These are phyloP conservation scores for Tetrao urogallus DNA, from an alignment of 2,113 vertebrate species.

Conservation along the genomic window DNA sequence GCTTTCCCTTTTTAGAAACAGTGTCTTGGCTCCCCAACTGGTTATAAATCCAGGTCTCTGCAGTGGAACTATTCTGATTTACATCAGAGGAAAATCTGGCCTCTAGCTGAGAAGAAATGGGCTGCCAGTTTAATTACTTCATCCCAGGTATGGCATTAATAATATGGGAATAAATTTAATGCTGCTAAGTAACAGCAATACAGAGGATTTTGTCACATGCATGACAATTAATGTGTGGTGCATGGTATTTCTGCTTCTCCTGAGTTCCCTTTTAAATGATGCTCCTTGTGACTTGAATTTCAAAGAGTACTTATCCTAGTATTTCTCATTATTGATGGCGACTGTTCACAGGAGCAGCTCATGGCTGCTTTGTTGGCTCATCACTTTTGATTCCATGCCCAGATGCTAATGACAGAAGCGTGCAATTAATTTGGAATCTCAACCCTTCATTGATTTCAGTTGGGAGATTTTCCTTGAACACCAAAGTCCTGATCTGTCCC, in stretches of 20 bases:
- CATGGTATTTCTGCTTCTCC: neutral
- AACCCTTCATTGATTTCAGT: conserved; percentile 6
- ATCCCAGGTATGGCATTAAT: neutral
- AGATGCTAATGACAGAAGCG: conserved; percentile 31
- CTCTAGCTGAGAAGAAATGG: conserved; percentile 5
- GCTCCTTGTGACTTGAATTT: conserved; percentile 34
- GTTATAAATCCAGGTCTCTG: conserved; percentile 28
- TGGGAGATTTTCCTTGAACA: conserved; percentile 21
- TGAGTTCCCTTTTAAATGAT: conserved; percentile 7
- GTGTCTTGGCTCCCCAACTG: neutral
- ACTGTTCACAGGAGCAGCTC: neutral
- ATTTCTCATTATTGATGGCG: conserved; percentile 37
- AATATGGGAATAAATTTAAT: conserved; percentile 21
- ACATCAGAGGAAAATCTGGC: conserved; percentile 6
- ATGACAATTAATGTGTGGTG: conserved; percentile 29
- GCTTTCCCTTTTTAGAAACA: neutral
- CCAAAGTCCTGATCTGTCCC: neutral
- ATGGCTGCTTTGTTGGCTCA: conserved; percentile 36
- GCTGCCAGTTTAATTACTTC: conserved; percentile 25
- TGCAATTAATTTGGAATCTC: conserved; percentile 55
- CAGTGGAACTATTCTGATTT: conserved; percentile 42
- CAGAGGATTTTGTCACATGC: neutral
- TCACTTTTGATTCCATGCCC: conserved; percentile 48
- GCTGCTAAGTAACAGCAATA: neutral
- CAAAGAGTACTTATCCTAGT: neutral